Percentiles rank a stretch among this genome's conserved stretches.
These are phyloP conservation scores for Eupithecia subumbrata DNA, from an alignment of 2,888 invertebrate species.

Conservation along the genomic window DNA sequence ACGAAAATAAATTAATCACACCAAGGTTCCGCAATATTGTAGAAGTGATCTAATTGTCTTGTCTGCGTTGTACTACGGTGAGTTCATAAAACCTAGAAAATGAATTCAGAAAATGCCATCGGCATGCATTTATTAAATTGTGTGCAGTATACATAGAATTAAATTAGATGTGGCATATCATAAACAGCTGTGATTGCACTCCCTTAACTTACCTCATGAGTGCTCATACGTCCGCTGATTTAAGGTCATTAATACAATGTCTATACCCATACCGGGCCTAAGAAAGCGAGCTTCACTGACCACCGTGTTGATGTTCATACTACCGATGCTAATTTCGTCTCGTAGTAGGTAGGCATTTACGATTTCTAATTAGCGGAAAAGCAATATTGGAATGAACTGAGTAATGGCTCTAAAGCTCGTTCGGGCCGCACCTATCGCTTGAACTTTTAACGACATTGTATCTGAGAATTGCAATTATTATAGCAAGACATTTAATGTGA, in stretches of 20 bases:
- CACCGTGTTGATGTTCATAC: too few relatives aligned
- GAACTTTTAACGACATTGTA: constrained; percentile 16
- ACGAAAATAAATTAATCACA: constrained; percentile 44
- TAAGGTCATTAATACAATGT: too few relatives aligned
- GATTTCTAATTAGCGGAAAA: constrained; percentile 29
- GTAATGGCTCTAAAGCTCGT: constrained; percentile 15
- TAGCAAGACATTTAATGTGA: neutral
- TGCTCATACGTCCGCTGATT: too few relatives aligned
- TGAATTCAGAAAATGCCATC: neutral
- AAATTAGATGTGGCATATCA: too few relatives aligned
- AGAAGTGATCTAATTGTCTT: constrained; percentile 41
- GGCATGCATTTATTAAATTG: too few relatives aligned
- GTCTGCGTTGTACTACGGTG: neutral
- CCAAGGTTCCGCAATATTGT: constrained; percentile 35
- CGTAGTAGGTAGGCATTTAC: neutral
- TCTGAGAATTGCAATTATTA: constrained; percentile 17
- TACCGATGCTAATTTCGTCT: neutral
- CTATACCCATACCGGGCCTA: too few relatives aligned
- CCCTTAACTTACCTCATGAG: too few relatives aligned
- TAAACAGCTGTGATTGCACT: too few relatives aligned
- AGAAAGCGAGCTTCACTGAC: too few relatives aligned
- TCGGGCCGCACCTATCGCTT: constrained; percentile 24
- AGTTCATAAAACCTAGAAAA: neutral
- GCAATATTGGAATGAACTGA: constrained; percentile 20
- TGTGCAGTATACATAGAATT: too few relatives aligned